Percentiles rank a stretch among this genome's conserved stretches.
Evolutionary conservation across 2,113 vertebrate species (phyloP).

Genomic region (Actinemys pallida): DNA sequence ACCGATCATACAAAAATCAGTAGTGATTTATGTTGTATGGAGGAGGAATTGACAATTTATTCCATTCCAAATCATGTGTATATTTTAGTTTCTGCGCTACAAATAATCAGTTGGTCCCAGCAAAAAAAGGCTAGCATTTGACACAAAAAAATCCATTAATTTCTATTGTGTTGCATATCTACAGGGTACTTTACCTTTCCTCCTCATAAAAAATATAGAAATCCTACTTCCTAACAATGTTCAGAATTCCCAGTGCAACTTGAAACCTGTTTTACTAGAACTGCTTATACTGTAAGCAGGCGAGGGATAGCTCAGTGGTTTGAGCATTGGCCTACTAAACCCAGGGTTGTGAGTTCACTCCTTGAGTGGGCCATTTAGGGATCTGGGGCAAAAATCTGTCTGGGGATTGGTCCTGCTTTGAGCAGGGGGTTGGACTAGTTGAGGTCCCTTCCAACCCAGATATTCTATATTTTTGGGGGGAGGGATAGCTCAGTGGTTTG

Average conservation of each 20-base stretch:
- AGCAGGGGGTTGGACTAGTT: no score
- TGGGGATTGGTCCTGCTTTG: no score
- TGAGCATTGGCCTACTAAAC: no score
- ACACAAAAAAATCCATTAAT: rapidly evolving
- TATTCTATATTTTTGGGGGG: no score
- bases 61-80: background rate
- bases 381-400: no score
- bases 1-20: background rate
- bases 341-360: no score
- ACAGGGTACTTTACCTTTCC: background rate
- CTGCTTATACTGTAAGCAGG: background rate
- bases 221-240: background rate
- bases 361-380: no score
- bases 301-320: no score
- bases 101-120: rapidly evolving
- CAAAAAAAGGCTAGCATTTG: background rate
- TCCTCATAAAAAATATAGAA: background rate
- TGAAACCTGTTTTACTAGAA: background rate
- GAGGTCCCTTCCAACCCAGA: no score
- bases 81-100: background rate
- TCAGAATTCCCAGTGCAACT: background rate
- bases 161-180: background rate
- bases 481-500: no score
- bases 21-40: background rate
- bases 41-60: background rate